Conservation (phyloP, 2,113 vertebrate genomes). For the Menidia beryllina region DNA sequence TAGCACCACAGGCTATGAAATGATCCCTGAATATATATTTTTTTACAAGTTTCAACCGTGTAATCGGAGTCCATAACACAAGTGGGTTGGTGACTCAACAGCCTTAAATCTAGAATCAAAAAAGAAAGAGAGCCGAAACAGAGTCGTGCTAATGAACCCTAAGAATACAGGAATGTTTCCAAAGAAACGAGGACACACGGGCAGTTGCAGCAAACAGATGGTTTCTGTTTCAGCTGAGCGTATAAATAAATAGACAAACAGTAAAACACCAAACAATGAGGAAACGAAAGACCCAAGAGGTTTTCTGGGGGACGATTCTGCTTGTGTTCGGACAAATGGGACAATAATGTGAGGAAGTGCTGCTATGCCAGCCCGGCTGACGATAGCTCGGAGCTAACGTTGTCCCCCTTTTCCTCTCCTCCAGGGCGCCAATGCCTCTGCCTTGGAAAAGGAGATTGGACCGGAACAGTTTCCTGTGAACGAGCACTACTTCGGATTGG, state of each 20-base stretch:
- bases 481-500: slow-evolving; percentile 94
- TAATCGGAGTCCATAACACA: no score
- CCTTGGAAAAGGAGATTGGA: slow-evolving; percentile 98
- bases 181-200: background rate
- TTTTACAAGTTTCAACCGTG: no score
- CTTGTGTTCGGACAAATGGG: background rate
- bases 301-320: background rate
- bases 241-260: background rate
- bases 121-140: no score
- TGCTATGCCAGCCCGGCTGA: no score
- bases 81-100: no score
- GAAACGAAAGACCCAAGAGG: slow-evolving; percentile 20
- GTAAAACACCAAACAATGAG: slow-evolving; percentile 21
- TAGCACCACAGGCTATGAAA: no score
- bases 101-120: no score
- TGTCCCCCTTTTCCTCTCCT: background rate
- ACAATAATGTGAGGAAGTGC: background rate
- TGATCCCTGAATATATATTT: no score
- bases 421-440: slow-evolving; percentile 96
- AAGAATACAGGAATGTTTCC: no score
- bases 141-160: no score
- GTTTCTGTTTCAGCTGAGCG: background rate
- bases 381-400: no score
- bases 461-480: slow-evolving; percentile 95
- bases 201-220: slow-evolving; percentile 34